phyloP scores from a whole-genome alignment of 64 coral and sea anemone genomes.

The Montipora efflorescens region DNA sequence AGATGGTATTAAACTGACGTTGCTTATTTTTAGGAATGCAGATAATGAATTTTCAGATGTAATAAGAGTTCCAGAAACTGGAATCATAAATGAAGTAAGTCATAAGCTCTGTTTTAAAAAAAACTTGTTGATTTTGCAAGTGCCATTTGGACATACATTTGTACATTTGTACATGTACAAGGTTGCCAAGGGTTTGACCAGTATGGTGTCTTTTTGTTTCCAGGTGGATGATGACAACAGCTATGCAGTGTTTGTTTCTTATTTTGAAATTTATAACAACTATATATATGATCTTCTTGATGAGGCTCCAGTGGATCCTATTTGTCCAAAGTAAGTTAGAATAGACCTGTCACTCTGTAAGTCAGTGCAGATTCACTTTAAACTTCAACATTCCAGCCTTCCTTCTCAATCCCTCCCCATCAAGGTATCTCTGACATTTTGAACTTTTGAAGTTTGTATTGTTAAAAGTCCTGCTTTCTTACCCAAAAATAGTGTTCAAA shows the following conservation, averaged over 20 bases:
- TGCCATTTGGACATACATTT: too few relatives aligned
- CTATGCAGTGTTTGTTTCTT: constrained; percentile 97
- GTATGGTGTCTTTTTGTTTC: neutral
- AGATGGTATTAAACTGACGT: neutral
- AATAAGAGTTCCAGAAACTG: constrained; percentile 82
- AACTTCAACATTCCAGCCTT: too few relatives aligned
- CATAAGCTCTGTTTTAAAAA: too few relatives aligned
- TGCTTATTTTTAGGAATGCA: constrained; percentile 55
- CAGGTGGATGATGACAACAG: constrained; percentile 99
- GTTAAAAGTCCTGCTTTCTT: too few relatives aligned
- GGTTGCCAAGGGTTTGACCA: neutral
- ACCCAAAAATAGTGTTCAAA: too few relatives aligned
- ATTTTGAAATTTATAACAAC: constrained; percentile 99
- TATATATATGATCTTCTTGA: constrained; percentile 98
- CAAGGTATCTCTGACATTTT: too few relatives aligned
- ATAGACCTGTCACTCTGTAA: too few relatives aligned
- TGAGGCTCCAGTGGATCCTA: constrained; percentile 86
- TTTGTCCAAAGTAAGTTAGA: constrained; percentile 90
- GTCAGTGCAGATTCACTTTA: too few relatives aligned
- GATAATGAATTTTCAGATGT: constrained; percentile 88
- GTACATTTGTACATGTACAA: too few relatives aligned
- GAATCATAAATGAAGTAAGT: constrained; percentile 86
- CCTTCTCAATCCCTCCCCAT: too few relatives aligned
- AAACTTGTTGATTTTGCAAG: too few relatives aligned
- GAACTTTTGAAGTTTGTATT: too few relatives aligned